Base-by-base conservation (phyloP, 1,140 invertebrate genomes). In the Lithobius niger region DNA sequence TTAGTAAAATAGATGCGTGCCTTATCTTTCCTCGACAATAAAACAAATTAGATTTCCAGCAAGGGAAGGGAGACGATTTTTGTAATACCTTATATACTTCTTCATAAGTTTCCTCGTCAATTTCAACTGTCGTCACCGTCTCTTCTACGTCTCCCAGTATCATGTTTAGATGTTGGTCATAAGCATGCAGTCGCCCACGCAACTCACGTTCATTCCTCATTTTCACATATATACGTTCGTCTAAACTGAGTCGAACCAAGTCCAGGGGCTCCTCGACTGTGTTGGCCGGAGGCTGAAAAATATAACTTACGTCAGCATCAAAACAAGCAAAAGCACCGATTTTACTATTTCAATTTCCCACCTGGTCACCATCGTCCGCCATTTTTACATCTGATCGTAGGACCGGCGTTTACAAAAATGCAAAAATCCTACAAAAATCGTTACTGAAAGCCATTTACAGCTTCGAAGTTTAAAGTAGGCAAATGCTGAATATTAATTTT, bases 81-180 rank as follows among this genome's bases (percentile, higher is more conserved):
- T n/a, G n/a, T n/a, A n/a, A n/a, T 65, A 74, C 74, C 63, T 91
- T 88, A 69, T 98, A 97, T 6, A 97, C 89, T 78, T 98, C 94
- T 77, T 98, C 96, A 69, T 95, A 98, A 1, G 93, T 97, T 78
- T 98, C 95, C 73, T 98, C 95, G 69, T 98, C 95, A 56, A 98
- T 97, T 79, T 97, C 93, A 49, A 96, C 83, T 16, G 91, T 91
- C 25, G 93, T 98, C 1, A 97, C 88, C 0, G 92, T 97, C 76
- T 98, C 95, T 74, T 98, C 94, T 0, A 95, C 96, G 74, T 98
- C 94, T 36, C 93, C 91, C 15, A 99, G 73, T 0, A 99, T 89
- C 90, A 99, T 97, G 68, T 99, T 99, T 63, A 99, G 79, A 78
- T 99, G 96, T 69, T 98, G 95, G 76, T 99, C 96, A 72, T 95